A percentile compares a stretch with the other conserved stretches of the same genome.
phyloP scores from a whole-genome alignment of 1,140 invertebrate genomes.

The Calephelis nemesis region DNA sequence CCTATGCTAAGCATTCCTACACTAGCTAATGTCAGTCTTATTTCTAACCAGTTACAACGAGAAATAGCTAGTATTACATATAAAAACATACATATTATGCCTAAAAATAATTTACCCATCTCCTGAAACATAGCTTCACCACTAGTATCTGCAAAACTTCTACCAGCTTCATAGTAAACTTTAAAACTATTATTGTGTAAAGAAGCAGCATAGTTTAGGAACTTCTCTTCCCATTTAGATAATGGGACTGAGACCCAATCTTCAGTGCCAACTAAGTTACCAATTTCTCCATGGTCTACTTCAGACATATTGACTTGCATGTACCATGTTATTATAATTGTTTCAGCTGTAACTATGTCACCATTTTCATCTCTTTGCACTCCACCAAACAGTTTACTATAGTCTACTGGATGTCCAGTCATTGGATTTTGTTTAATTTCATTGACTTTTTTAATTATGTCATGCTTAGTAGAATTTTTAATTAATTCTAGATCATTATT shows the following conservation, averaged over 20 bases:
- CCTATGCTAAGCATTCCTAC: constrained; percentile 86
- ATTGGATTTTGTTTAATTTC: constrained; percentile 80
- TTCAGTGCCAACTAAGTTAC: constrained; percentile 86
- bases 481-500: constrained; percentile 80
- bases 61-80: constrained; percentile 88
- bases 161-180: constrained; percentile 82
- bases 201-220: constrained; percentile 77
- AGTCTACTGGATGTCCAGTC: constrained; percentile 84
- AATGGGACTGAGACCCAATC: constrained; percentile 85
- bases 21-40: constrained; percentile 82
- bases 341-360: constrained; percentile 82
- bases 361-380: constrained; percentile 80
- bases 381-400: constrained; percentile 82
- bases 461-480: constrained; percentile 78
- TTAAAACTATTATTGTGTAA: constrained; percentile 55
- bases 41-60: constrained; percentile 87
- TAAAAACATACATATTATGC: constrained; percentile 85
- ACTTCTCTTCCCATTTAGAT: constrained; percentile 84
- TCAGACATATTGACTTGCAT: constrained; percentile 84
- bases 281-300: constrained; percentile 82
- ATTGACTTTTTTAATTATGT: constrained; percentile 83
- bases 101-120: constrained; percentile 84
- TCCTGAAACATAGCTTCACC: constrained; percentile 85
- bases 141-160: constrained; percentile 88
- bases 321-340: constrained; percentile 83